Evolutionary conservation across 2,888 invertebrate species (phyloP).

Genomic region (Rhagonycha fulva): DNA sequence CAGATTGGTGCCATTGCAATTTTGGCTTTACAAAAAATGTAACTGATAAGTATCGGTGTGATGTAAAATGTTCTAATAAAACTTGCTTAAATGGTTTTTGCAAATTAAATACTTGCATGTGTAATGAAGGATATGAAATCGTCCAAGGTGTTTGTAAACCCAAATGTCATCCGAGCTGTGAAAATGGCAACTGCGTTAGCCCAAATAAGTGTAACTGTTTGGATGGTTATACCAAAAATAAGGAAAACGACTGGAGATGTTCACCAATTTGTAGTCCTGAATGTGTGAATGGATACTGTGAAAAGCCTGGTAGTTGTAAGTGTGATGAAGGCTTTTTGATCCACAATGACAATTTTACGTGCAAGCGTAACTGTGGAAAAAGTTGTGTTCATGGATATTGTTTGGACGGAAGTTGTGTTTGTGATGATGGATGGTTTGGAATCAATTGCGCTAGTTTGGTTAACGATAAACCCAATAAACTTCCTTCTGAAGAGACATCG

Average conservation of each 20-base stretch:
- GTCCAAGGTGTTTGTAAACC: slow-evolving; percentile 34
- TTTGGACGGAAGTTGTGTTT: slow-evolving; percentile 25
- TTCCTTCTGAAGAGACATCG: background rate
- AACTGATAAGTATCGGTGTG: slow-evolving; percentile 36
- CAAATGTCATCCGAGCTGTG: slow-evolving; percentile 45
- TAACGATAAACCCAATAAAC: background rate
- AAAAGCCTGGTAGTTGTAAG: slow-evolving; percentile 42
- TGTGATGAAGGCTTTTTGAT: slow-evolving; percentile 40
- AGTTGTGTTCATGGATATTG: slow-evolving; percentile 25
- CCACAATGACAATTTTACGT: slow-evolving; percentile 3
- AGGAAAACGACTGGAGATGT: slow-evolving; percentile 16
- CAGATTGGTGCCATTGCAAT: slow-evolving; percentile 31
- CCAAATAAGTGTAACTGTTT: slow-evolving; percentile 49
- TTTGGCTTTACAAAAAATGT: slow-evolving; percentile 32
- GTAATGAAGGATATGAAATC: slow-evolving; percentile 8
- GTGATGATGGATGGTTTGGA: slow-evolving; percentile 16
- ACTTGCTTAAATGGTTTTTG: slow-evolving; percentile 38
- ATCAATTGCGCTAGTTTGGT: background rate
- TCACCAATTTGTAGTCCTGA: slow-evolving; percentile 26
- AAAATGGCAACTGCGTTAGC: slow-evolving; percentile 46
- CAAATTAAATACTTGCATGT: background rate
- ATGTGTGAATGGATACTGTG: slow-evolving; percentile 49
- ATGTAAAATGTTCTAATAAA: slow-evolving; percentile 44
- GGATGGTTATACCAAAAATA: slow-evolving; percentile 37
- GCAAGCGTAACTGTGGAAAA: slow-evolving; percentile 10